phyloP scores from a whole-genome alignment of 2,797 vertebrate species.

The Eidolon dupreanum region DNA sequence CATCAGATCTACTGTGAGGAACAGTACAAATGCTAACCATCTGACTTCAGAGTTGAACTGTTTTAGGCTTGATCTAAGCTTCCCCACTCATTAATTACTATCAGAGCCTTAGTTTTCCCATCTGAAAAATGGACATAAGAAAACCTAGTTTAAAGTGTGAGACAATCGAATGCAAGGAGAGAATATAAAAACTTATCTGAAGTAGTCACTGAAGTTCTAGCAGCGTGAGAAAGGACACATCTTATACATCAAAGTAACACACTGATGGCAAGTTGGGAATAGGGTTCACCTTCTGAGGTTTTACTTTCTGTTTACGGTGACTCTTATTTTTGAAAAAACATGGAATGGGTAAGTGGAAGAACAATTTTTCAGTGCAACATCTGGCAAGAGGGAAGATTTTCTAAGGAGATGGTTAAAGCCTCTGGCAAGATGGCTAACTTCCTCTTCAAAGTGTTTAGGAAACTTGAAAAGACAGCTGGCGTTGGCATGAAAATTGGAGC shows the following conservation, averaged over 20 bases:
- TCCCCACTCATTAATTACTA: not conserved
- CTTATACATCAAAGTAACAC: not conserved
- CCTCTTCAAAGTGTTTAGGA: not conserved
- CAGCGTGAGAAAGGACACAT: not conserved
- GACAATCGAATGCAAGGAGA: not conserved
- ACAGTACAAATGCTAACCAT: not conserved
- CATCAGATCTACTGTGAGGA: not conserved
- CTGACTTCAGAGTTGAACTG: not conserved
- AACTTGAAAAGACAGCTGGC: not conserved
- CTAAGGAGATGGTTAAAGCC: not conserved
- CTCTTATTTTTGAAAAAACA: not conserved
- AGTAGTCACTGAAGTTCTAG: not conserved
- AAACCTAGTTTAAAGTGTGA: not conserved
- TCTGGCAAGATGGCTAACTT: not conserved
- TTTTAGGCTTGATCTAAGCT: not conserved
- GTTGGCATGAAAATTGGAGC: not conserved
- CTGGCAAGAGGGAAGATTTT: not conserved
- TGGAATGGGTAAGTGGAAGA: not conserved
- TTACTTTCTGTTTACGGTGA: not conserved
- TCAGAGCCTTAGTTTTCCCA: not conserved
- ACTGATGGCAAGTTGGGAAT: not conserved
- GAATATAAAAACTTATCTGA: not conserved
- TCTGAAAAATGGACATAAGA: not conserved
- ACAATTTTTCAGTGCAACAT: not conserved
- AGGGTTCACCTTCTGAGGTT: not conserved